A percentile compares a stretch with the other conserved stretches of the same genome.
These are phyloP conservation scores for Lethrus apterus DNA, from an alignment of 1,140 invertebrate genomes.

Conservation along the genomic window DNA sequence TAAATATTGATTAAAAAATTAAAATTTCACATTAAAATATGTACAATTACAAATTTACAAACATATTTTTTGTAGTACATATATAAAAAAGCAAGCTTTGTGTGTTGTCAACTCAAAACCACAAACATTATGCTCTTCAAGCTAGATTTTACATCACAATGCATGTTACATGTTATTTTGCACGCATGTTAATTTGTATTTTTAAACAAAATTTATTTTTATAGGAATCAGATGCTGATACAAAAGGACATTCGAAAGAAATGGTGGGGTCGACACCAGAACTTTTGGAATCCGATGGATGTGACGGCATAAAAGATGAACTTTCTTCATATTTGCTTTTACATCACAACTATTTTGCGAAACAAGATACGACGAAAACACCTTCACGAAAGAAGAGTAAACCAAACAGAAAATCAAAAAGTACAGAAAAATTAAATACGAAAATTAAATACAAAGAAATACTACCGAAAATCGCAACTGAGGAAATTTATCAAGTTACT, in stretches of 20 bases:
- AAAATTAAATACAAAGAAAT: slow-evolving; percentile 35
- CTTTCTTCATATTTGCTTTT: slow-evolving; percentile 35
- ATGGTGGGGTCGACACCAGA: slow-evolving; percentile 75
- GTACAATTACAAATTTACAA: slow-evolving; percentile 38
- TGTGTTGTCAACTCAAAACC: no score
- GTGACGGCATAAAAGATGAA: slow-evolving; percentile 37
- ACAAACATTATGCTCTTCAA: no score
- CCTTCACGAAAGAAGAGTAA: slow-evolving; percentile 9
- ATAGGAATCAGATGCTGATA: slow-evolving; percentile 40
- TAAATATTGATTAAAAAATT: slow-evolving; percentile 33
- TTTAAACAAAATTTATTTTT: no score
- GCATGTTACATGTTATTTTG: slow-evolving; percentile 6
- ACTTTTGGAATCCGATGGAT: slow-evolving; percentile 68
- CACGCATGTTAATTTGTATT: not conserved
- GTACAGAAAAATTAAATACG: slow-evolving; percentile 32
- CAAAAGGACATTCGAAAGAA: slow-evolving; percentile 42
- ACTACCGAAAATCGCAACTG: slow-evolving; percentile 29
- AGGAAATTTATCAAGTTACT: slow-evolving; percentile 27
- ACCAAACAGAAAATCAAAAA: slow-evolving; percentile 25
- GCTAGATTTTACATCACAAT: no score
- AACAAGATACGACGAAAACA: slow-evolving; percentile 12
- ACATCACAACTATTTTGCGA: slow-evolving; percentile 39
- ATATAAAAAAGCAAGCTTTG: no score
- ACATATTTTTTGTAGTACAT: no score
- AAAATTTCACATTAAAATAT: slow-evolving; percentile 38